A percentile compares a stretch with the other conserved stretches of the same genome.
phyloP scores from a whole-genome alignment of 2,797 vertebrate genomes.

The Cossypha heuglini region DNA sequence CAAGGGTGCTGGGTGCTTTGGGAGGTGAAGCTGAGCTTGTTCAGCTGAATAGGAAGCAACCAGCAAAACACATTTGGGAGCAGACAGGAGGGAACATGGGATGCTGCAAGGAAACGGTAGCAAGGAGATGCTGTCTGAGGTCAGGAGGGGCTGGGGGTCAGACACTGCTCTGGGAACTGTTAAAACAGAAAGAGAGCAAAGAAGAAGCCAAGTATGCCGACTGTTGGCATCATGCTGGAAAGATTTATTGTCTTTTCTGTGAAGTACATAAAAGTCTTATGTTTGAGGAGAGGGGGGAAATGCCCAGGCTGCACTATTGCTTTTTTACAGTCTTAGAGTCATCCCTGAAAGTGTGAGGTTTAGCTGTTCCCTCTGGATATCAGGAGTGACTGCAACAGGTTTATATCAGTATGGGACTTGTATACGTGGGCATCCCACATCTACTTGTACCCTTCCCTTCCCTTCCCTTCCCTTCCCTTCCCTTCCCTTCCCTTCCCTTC shows the following conservation, averaged over 20 bases:
- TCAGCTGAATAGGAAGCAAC: background rate
- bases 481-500: too few species aligned
- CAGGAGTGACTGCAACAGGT: background rate
- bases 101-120: background rate
- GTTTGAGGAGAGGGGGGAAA: background rate
- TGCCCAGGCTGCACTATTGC: background rate
- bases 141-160: background rate
- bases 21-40: background rate
- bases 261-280: background rate
- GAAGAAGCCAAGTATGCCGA: background rate
- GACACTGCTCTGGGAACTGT: background rate
- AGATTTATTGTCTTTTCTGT: background rate
- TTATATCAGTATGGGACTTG: too few species aligned
- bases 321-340: background rate
- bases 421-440: background rate
- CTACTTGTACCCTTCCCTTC: background rate
- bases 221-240: background rate
- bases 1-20: background rate
- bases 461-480: too few species aligned
- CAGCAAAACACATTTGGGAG: background rate
- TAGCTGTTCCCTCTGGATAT: background rate
- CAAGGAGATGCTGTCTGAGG: background rate
- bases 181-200: background rate
- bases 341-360: background rate
- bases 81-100: fast-evolving